Evolutionary conservation across 2,113 vertebrate species (phyloP).

Genomic region (Oxyruncus cristatus): DNA sequence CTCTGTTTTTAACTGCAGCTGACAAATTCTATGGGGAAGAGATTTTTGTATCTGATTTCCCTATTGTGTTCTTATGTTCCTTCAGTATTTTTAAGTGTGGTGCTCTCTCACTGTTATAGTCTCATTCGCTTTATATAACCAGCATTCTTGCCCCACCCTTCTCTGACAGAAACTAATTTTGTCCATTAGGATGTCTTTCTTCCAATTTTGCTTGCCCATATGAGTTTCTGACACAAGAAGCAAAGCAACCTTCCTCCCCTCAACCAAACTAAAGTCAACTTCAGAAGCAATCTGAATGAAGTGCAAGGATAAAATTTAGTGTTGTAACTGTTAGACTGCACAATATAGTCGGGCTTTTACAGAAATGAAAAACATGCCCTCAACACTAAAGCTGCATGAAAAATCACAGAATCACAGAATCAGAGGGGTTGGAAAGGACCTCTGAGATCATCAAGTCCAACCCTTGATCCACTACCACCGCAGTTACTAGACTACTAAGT

Average conservation of each 20-base stretch:
- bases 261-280: background rate
- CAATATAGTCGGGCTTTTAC: background rate
- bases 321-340: background rate
- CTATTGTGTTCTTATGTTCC: background rate
- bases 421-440: too few species aligned
- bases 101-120: background rate
- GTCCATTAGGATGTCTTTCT: background rate
- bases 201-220: background rate
- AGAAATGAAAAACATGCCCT: background rate
- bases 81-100: background rate
- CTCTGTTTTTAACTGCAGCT: background rate
- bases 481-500: too few species aligned
- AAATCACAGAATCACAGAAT: too few species aligned
- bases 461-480: too few species aligned
- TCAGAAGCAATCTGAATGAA: background rate
- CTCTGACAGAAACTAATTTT: background rate
- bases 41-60: background rate
- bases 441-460: too few species aligned
- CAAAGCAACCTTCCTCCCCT: background rate
- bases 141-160: background rate
- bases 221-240: background rate
- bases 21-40: background rate
- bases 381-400: rapidly evolving
- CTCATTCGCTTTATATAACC: background rate
- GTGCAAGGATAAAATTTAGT: background rate